Percentiles rank a stretch among this genome's conserved stretches.
Evolutionary conservation across 2,113 vertebrate species (phyloP).

Genomic region (Monopterus albus): DNA sequence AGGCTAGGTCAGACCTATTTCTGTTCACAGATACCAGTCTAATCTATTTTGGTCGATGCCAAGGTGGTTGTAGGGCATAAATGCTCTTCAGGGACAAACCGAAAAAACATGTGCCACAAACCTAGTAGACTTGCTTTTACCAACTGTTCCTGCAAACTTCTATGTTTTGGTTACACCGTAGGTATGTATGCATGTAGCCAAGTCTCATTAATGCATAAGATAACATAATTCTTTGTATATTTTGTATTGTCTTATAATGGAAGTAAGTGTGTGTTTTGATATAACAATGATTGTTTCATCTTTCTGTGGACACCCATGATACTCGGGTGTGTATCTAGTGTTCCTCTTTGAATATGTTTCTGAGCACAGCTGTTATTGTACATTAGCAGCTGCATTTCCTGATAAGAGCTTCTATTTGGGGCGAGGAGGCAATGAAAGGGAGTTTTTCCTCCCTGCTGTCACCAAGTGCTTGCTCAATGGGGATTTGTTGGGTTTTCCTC

Average conservation of each 20-base stretch:
- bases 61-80: conserved; percentile 37
- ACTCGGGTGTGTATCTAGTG: conserved; percentile 7
- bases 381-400: conserved; percentile 42
- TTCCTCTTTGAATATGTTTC: conserved; percentile 3
- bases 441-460: too few relatives aligned
- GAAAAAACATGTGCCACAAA: conserved; percentile 40
- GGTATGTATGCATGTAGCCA: background rate
- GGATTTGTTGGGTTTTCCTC: too few relatives aligned
- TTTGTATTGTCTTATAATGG: background rate
- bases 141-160: conserved; percentile 1
- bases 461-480: too few relatives aligned
- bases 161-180: background rate
- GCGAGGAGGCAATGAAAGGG: conserved; percentile 38
- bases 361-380: conserved; percentile 2
- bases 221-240: too few relatives aligned
- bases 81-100: conserved; percentile 28
- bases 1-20: conserved; percentile 65
- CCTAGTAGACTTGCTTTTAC: background rate
- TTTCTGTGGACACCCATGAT: background rate
- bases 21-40: conserved; percentile 42
- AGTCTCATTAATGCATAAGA: too few relatives aligned
- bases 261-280: background rate
- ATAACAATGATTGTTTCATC: background rate
- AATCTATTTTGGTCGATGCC: conserved; percentile 48
- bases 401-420: conserved; percentile 26